Evolutionary conservation across 1,140 invertebrate genomes (phyloP).

Genomic region (Agrilus planipennis): DNA sequence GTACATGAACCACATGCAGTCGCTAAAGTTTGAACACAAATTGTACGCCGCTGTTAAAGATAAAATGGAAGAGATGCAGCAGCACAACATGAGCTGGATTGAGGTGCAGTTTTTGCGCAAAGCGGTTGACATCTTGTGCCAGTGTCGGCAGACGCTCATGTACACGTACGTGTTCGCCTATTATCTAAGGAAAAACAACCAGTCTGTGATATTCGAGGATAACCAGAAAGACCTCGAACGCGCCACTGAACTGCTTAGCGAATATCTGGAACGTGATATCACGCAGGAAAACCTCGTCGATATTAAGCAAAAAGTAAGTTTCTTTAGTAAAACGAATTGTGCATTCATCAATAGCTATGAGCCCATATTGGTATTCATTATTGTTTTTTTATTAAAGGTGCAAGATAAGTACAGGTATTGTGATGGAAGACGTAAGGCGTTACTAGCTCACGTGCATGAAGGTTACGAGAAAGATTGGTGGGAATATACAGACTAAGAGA

Average conservation of each 20-base stretch:
- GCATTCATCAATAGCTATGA: no score
- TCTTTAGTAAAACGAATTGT: no score
- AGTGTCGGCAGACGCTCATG: slow-evolving; percentile 58
- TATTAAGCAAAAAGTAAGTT: slow-evolving; percentile 66
- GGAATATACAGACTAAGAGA: slow-evolving; percentile 43
- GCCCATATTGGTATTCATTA: no score
- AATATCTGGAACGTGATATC: slow-evolving; percentile 63
- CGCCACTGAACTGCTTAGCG: slow-evolving; percentile 58
- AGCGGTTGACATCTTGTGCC: slow-evolving; percentile 56
- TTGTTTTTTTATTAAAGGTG: no score
- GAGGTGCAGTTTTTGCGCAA: slow-evolving; percentile 58
- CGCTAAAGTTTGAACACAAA: slow-evolving; percentile 63
- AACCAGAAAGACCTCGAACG: slow-evolving; percentile 61
- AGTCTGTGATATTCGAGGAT: slow-evolving; percentile 61
- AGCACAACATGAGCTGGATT: slow-evolving; percentile 70
- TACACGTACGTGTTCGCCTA: slow-evolving; percentile 67
- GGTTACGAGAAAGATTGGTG: slow-evolving; percentile 68
- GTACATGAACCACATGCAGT: slow-evolving; percentile 70
- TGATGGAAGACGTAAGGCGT: slow-evolving; percentile 53
- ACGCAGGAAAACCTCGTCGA: slow-evolving; percentile 57
- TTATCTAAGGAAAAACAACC: slow-evolving; percentile 56
- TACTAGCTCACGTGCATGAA: slow-evolving; percentile 63
- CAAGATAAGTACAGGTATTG: slow-evolving; percentile 69
- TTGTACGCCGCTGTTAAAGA: slow-evolving; percentile 44
- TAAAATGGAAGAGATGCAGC: slow-evolving; percentile 72